Conservation (phyloP, 2,113 vertebrate genomes). For the Amphilophus citrinellus region DNA sequence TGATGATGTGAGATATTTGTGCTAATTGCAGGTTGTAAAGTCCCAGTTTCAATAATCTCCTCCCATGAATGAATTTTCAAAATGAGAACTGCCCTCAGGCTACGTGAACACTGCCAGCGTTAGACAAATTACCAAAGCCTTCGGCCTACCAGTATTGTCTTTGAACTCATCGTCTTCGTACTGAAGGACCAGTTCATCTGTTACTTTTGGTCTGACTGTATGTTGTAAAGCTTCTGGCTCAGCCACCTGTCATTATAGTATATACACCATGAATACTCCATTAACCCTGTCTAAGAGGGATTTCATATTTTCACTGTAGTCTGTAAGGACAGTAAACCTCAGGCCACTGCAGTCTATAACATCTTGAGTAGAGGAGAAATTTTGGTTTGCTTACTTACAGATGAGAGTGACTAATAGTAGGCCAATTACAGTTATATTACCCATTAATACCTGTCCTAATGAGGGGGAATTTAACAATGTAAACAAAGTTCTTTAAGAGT, state of each 20-base stretch:
- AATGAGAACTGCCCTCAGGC: conserved; percentile 23
- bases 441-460: conserved; percentile 58
- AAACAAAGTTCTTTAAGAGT: conserved; percentile 2
- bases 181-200: background rate
- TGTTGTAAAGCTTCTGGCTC: background rate
- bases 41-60: conserved; percentile 24
- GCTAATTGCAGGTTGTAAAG: conserved; percentile 41
- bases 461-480: conserved; percentile 35
- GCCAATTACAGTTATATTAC: conserved; percentile 43
- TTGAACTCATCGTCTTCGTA: background rate
- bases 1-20: conserved; percentile 34
- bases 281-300: background rate
- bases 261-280: background rate
- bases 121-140: conserved; percentile 21
- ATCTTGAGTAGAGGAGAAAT: background rate
- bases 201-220: background rate
- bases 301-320: background rate
- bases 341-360: background rate
- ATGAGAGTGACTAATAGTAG: conserved; percentile 28
- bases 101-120: conserved; percentile 3
- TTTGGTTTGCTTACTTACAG: conserved; percentile 11
- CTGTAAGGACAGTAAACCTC: background rate
- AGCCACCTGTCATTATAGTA: background rate
- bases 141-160: conserved; percentile 2
- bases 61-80: conserved; percentile 28